Evolutionary conservation across 1,140 invertebrate genomes (phyloP).

Genomic region (Drosophila elegans): DNA sequence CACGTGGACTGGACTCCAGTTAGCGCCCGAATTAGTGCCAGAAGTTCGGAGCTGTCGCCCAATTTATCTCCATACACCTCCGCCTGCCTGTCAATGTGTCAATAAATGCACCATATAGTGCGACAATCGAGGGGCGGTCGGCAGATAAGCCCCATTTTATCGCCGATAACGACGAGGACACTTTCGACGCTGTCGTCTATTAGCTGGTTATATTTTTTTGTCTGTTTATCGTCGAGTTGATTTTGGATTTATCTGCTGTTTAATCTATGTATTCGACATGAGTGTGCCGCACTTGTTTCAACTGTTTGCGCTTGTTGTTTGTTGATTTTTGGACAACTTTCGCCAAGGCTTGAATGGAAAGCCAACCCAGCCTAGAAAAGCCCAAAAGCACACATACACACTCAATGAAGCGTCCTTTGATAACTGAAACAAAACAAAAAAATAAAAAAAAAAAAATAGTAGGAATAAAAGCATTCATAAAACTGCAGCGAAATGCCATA

Average conservation of each 20-base stretch:
- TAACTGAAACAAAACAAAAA: slow-evolving; percentile 9
- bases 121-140: slow-evolving; percentile 19
- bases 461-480: slow-evolving; percentile 41
- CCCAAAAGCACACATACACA: neutral
- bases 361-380: neutral
- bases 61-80: slow-evolving; percentile 75
- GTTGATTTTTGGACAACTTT: slow-evolving; percentile 66
- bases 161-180: slow-evolving; percentile 57
- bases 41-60: slow-evolving; percentile 53
- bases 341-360: slow-evolving; percentile 17
- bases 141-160: slow-evolving; percentile 34
- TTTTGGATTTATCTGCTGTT: slow-evolving; percentile 79
- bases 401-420: slow-evolving; percentile 32
- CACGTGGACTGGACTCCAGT: slow-evolving; percentile 44
- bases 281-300: slow-evolving; percentile 72
- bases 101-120: slow-evolving; percentile 72
- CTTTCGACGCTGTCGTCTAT: slow-evolving; percentile 59
- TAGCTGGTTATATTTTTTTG: slow-evolving; percentile 60
- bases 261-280: slow-evolving; percentile 77
- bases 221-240: slow-evolving; percentile 65
- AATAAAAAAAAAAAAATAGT: neutral
- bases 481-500: slow-evolving; percentile 69
- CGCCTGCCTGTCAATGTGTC: slow-evolving; percentile 78
- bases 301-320: slow-evolving; percentile 62
- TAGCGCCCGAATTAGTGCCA: slow-evolving; percentile 56